Conservation (phyloP, 2,888 invertebrate species). For the Agrilus mali region DNA sequence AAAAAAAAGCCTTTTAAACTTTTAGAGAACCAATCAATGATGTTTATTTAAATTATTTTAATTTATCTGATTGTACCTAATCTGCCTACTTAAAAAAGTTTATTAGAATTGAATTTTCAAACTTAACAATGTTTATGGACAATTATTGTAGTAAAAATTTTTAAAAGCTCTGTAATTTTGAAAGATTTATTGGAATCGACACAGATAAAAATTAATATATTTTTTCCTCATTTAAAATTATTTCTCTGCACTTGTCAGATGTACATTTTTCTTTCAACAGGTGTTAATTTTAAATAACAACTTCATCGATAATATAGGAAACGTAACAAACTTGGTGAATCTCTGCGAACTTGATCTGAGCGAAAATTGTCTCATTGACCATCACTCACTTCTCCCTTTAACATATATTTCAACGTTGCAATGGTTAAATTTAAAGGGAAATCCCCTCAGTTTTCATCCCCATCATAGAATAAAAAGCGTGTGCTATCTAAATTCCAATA, state of each 20-base stretch:
- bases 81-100: too few species aligned
- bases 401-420: slow-evolving; percentile 40
- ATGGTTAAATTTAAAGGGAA: slow-evolving; percentile 44
- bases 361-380: slow-evolving; percentile 50
- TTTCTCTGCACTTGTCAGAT: background rate
- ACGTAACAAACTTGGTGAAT: slow-evolving; percentile 39
- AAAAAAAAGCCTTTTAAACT: background rate
- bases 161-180: too few species aligned
- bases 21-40: background rate
- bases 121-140: too few species aligned
- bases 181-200: too few species aligned
- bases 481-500: slow-evolving; percentile 43
- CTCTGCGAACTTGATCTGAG: slow-evolving; percentile 49
- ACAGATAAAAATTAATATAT: too few species aligned
- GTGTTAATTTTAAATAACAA: slow-evolving; percentile 48
- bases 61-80: too few species aligned
- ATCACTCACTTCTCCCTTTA: slow-evolving; percentile 40
- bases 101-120: too few species aligned
- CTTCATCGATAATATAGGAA: slow-evolving; percentile 46
- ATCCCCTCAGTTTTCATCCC: slow-evolving; percentile 49
- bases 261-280: slow-evolving; percentile 27
- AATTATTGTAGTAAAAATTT: too few species aligned
- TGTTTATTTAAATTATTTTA: too few species aligned
- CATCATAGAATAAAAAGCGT: slow-evolving; percentile 43
- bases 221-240: too few species aligned